A percentile compares a stretch with the other conserved stretches of the same genome.
phyloP scores from a whole-genome alignment of 1,140 invertebrate genomes.

The Cryptotermes secundus region DNA sequence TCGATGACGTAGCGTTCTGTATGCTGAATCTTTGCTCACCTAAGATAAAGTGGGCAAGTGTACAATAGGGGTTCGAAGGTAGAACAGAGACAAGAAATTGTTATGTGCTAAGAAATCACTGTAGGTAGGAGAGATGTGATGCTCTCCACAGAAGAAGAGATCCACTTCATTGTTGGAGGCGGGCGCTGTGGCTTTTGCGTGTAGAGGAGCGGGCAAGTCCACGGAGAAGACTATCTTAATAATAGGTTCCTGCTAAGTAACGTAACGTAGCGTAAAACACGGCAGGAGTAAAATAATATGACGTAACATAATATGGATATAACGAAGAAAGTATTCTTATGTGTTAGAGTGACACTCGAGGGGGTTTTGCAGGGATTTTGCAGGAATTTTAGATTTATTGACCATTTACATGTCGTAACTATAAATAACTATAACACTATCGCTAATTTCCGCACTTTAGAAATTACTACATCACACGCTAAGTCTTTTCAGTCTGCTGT shows the following conservation, averaged over 20 bases:
- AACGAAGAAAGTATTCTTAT: no score
- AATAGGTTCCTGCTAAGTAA: not conserved
- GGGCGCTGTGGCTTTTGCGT: not conserved
- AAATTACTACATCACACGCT: no score
- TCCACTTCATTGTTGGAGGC: not conserved
- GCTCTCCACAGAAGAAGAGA: not conserved
- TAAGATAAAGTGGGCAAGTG: not conserved
- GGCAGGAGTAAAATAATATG: no score
- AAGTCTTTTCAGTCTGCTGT: no score
- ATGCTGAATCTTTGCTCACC: not conserved
- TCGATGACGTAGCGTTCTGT: not conserved
- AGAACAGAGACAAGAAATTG: not conserved
- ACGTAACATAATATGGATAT: no score
- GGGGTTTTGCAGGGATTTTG: no score
- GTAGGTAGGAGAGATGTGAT: not conserved
- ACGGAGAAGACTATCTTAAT: not conserved
- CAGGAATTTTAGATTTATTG: no score
- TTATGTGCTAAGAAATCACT: slow-evolving; percentile 13
- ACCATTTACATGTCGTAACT: no score
- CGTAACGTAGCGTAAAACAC: not conserved
- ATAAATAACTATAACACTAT: no score
- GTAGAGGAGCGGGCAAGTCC: not conserved
- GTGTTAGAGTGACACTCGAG: no score
- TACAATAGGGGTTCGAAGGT: not conserved
- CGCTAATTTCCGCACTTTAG: no score